These are phyloP conservation scores for Cyclargus thomasi DNA, from an alignment of 1,140 invertebrate genomes.

Conservation along the genomic window DNA sequence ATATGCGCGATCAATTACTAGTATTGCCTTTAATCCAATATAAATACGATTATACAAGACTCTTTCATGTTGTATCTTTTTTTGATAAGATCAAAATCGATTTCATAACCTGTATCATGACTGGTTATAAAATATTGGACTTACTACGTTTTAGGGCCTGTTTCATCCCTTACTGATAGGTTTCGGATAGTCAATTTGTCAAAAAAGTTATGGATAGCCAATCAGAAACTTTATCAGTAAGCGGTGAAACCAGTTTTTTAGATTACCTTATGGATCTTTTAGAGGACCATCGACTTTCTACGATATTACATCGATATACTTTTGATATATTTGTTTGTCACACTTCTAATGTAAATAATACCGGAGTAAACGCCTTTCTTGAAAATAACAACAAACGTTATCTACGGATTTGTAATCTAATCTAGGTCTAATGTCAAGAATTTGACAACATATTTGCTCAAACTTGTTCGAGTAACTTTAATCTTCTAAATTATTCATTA, in stretches of 20 bases:
- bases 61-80: background rate
- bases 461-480: too few relatives aligned
- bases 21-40: conserved; percentile 8
- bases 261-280: background rate
- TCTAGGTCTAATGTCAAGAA: background rate
- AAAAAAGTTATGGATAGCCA: background rate
- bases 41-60: background rate
- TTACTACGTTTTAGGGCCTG: background rate
- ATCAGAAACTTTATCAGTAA: too few relatives aligned
- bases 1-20: background rate
- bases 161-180: background rate
- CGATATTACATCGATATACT: background rate
- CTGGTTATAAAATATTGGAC: background rate
- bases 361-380: background rate
- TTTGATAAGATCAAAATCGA: background rate
- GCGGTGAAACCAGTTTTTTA: background rate
- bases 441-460: background rate
- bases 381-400: background rate
- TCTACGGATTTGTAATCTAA: background rate
- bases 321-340: too few relatives aligned
- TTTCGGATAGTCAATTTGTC: background rate
- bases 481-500: too few relatives aligned
- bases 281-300: background rate
- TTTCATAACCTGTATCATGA: background rate
- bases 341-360: background rate